phyloP scores from a whole-genome alignment of 2,113 vertebrate species.

The Clinocottus analis region DNA sequence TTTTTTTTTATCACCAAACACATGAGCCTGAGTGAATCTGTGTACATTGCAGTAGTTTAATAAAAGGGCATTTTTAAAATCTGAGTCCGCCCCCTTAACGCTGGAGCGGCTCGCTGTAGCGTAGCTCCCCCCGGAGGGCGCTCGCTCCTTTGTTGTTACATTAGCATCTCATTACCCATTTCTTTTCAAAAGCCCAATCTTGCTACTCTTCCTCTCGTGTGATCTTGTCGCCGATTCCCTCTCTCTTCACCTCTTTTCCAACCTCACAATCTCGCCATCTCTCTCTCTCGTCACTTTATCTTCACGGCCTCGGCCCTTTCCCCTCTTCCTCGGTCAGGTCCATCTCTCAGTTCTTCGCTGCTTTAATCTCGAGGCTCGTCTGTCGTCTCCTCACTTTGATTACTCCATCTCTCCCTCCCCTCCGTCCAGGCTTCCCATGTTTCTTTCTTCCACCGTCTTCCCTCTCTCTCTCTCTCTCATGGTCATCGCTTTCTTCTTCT shows the following conservation, averaged over 20 bases:
- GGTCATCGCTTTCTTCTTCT: slow-evolving; percentile 11
- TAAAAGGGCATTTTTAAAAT: slow-evolving; percentile 56
- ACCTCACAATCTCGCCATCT: slow-evolving; percentile 2
- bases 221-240: slow-evolving; percentile 34
- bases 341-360: slow-evolving; percentile 7
- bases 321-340: not conserved
- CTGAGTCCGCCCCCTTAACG: slow-evolving; percentile 33
- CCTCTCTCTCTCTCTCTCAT: slow-evolving; percentile 1
- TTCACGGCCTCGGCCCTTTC: slow-evolving; percentile 5
- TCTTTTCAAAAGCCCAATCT: slow-evolving; percentile 53
- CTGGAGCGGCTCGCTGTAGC: slow-evolving; percentile 52
- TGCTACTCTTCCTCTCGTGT: slow-evolving; percentile 47
- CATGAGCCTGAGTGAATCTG: slow-evolving; percentile 47
- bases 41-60: slow-evolving; percentile 54
- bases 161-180: slow-evolving; percentile 77
- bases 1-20: slow-evolving; percentile 16
- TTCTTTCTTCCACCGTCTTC: not conserved
- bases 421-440: slow-evolving; percentile 17
- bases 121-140: slow-evolving; percentile 68
- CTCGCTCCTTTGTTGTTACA: slow-evolving; percentile 74
- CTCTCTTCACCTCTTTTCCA: not conserved
- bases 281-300: slow-evolving; percentile 33
- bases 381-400: slow-evolving; percentile 14
- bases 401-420: slow-evolving; percentile 16
- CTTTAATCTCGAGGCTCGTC: slow-evolving; percentile 18